Base-by-base conservation (phyloP, 2,888 invertebrate species). In the Lissocephala sabroskyi region DNA sequence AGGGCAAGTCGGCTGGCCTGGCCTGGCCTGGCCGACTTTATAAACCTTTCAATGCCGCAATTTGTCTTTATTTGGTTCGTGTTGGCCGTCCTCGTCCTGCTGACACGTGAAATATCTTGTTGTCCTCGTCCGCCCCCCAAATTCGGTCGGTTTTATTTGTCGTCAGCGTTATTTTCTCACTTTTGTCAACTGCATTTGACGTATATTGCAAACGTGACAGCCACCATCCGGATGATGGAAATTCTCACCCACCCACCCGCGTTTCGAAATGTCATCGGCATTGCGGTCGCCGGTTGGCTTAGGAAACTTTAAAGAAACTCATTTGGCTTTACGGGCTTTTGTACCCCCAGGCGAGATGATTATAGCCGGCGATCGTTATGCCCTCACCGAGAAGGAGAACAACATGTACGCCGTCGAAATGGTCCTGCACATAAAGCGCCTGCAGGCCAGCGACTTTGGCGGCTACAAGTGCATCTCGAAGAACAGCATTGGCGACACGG, bases 391-490 rank as follows among this genome's bases (percentile, higher is more conserved):
- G 84, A 89, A 89, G 79, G 90, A 89, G 84, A 89, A 89, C 66
- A 92, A 93, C 1, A 91, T 92, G 83, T 95, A 95, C 86, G 92
- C 93, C 79, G 91, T 94, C 6, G 92, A 92, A 82, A 94, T 95
- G 94, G 88, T 89, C 45, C 87, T 96, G 55, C 88, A 92, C 44
- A 90, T 96, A 39, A 88, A 89, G 47, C 89, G 90, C 67, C 88
- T 95, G 53, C 91, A 91, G 79, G 88, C 89, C 59, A 88, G 88
- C 51, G 94, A 94, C 82, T 88, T 94, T 65, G 94, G 94, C 11
- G 94, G 94, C 41, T 95, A 95, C 87, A 94, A 93, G 82, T 96
- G 95, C 86, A 94, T 94, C 78, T 95, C 95, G 43, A 95, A 95
- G 86, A 96, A 96, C 85, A 94, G 94, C 56, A 94, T 96, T 76